Conservation (phyloP, 2,888 invertebrate species). For the Patella ulyssiponensis region DNA sequence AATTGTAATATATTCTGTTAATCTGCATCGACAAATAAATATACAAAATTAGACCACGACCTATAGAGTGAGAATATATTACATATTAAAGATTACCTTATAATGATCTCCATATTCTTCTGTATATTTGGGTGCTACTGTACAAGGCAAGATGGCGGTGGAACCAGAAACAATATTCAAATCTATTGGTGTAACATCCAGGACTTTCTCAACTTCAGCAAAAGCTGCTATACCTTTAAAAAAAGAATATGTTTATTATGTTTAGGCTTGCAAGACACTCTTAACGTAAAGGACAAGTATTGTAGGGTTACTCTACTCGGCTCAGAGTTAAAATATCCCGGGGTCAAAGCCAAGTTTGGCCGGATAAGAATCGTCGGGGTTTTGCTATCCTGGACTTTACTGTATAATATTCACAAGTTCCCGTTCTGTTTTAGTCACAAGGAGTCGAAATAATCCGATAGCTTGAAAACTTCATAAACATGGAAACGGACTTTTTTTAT, state of each 20-base stretch:
- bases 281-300: too few relatives aligned
- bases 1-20: neutral
- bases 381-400: too few relatives aligned
- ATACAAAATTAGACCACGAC: neutral
- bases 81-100: slow-evolving; percentile 31
- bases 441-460: too few relatives aligned
- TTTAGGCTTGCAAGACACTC: too few relatives aligned
- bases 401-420: too few relatives aligned
- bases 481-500: too few relatives aligned
- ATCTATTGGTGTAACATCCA: slow-evolving; percentile 46
- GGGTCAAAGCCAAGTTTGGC: too few relatives aligned
- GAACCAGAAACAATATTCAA: slow-evolving; percentile 46
- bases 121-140: slow-evolving; percentile 40
- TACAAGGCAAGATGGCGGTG: slow-evolving; percentile 51
- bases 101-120: slow-evolving; percentile 38
- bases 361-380: too few relatives aligned
- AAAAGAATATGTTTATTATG: neutral
- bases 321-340: too few relatives aligned
- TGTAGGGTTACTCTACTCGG: too few relatives aligned
- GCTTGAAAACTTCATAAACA: too few relatives aligned
- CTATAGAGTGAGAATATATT: neutral
- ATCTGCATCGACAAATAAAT: slow-evolving; percentile 13
- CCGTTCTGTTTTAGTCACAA: too few relatives aligned
- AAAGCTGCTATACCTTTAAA: slow-evolving; percentile 20
- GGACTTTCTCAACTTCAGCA: slow-evolving; percentile 26